These are phyloP conservation scores for Lutjanus erythropterus DNA, from an alignment of 2,113 vertebrate species.

Conservation along the genomic window DNA sequence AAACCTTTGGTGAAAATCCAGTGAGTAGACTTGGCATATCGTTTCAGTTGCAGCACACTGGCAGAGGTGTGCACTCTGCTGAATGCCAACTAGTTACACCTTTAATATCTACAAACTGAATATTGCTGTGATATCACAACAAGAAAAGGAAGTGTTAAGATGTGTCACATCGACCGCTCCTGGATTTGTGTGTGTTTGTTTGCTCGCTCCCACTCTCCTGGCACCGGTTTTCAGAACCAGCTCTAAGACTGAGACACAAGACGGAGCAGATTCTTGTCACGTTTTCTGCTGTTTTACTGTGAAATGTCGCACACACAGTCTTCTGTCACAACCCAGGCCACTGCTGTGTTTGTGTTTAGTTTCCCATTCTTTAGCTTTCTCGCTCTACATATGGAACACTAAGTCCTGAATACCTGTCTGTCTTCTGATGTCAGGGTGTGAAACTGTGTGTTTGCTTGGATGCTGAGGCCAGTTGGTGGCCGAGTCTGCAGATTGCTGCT, in stretches of 20 bases:
- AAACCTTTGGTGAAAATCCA: conserved; percentile 42
- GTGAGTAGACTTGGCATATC: not conserved
- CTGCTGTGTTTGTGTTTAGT: not conserved
- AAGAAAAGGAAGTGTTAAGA: conserved; percentile 9
- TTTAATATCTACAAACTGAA: conserved; percentile 31
- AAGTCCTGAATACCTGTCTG: not conserved
- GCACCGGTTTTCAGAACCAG: not conserved
- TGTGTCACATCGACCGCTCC: conserved; percentile 1
- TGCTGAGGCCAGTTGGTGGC: not conserved
- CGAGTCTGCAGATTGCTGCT: not conserved
- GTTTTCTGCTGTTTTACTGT: not conserved
- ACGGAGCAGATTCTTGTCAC: conserved; percentile 13
- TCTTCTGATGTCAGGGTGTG: not conserved
- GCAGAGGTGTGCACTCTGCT: not conserved
- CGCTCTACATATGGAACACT: too few relatives aligned
- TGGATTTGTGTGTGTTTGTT: conserved; percentile 22
- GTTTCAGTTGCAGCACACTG: not conserved
- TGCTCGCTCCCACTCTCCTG: conserved; percentile 29
- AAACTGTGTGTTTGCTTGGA: not conserved
- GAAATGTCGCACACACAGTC: not conserved
- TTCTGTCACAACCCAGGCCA: not conserved
- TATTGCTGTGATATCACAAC: conserved; percentile 9
- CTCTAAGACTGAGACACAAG: not conserved
- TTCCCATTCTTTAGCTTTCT: too few relatives aligned
- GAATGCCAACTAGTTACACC: not conserved